These are phyloP conservation scores for Columba janthina DNA, from an alignment of 2,113 vertebrate genomes.

Conservation along the genomic window DNA sequence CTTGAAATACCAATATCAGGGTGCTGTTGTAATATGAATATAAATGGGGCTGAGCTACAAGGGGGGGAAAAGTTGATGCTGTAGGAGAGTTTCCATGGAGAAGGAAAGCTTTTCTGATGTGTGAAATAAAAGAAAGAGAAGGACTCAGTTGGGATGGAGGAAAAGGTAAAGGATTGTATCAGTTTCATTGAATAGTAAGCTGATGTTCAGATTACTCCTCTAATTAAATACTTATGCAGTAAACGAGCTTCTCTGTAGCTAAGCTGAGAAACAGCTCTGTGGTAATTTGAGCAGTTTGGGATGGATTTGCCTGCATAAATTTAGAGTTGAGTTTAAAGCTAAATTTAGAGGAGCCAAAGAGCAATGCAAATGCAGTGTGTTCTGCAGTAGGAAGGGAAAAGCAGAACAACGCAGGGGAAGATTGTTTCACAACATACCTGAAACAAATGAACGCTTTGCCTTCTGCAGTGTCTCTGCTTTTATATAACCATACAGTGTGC, in stretches of 20 bases:
- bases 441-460: neutral
- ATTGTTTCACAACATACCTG: neutral
- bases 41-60: neutral
- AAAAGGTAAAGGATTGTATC: neutral
- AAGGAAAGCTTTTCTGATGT: neutral
- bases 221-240: neutral
- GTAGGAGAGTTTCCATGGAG: neutral
- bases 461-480: neutral
- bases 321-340: constrained; percentile 12
- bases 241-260: neutral
- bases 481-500: neutral
- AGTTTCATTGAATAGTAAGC: neutral
- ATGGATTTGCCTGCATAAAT: neutral
- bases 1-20: neutral
- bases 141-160: neutral
- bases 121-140: neutral
- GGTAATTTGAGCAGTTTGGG: neutral
- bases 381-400: neutral
- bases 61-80: neutral
- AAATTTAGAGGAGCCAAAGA: neutral
- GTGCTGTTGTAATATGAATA: neutral
- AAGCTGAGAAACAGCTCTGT: neutral
- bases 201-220: neutral
- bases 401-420: neutral
- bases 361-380: neutral